phyloP scores from a whole-genome alignment of 2,113 vertebrate species.

The Perca flavescens region DNA sequence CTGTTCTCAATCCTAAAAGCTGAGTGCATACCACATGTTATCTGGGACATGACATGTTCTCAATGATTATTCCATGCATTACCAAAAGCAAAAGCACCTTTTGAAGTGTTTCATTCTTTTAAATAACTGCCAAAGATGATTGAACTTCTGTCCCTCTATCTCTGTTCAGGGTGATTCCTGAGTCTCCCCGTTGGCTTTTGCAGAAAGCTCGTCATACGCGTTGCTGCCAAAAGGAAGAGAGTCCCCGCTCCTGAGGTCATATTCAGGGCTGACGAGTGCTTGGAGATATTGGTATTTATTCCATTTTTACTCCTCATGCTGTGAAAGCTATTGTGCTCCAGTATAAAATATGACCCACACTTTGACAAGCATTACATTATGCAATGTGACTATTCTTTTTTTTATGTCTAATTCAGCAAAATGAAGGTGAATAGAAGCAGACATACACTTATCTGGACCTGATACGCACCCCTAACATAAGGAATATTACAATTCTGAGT shows the following conservation, averaged over 20 bases:
- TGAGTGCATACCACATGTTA: neutral
- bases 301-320: neutral
- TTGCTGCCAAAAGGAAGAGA: conserved; percentile 60
- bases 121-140: neutral
- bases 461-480: conserved; percentile 57
- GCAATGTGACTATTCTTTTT: conserved; percentile 12
- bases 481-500: conserved; percentile 61
- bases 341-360: neutral
- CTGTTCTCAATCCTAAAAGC: neutral
- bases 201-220: conserved; percentile 55
- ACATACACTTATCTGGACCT: conserved; percentile 64
- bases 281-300: conserved; percentile 40
- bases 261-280: conserved; percentile 24
- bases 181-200: conserved; percentile 75
- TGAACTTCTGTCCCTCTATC: neutral
- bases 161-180: conserved; percentile 69
- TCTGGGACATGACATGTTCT: neutral
- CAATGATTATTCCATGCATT: neutral
- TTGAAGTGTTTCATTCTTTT: neutral
- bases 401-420: conserved; percentile 29
- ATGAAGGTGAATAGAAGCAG: conserved; percentile 7
- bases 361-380: neutral
- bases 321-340: neutral
- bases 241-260: conserved; percentile 39
- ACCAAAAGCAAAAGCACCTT: neutral